These are phyloP conservation scores for Aphelenchoides besseyi DNA, from an alignment of 1,140 invertebrate genomes.

Conservation along the genomic window DNA sequence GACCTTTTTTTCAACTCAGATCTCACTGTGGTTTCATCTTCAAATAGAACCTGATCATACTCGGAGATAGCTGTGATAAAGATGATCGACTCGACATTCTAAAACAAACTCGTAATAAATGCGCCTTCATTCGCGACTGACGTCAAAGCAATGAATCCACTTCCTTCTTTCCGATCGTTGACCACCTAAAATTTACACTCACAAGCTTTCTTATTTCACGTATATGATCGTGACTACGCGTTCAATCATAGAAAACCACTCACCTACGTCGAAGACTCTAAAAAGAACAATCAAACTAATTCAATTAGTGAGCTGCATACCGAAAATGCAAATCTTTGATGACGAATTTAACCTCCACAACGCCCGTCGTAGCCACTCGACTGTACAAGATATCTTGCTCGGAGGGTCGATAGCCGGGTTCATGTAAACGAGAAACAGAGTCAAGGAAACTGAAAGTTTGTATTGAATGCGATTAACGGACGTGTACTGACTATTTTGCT, in stretches of 20 bases:
- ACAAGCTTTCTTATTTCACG: conserved; percentile 27
- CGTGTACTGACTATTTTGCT: conserved; percentile 58
- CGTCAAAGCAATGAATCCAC: conserved; percentile 64
- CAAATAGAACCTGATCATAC: conserved; percentile 64
- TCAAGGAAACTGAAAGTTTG: conserved; percentile 77
- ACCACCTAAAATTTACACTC: conserved; percentile 45
- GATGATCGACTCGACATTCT: conserved; percentile 64
- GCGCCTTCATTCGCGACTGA: conserved; percentile 58
- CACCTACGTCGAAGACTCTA: conserved; percentile 92
- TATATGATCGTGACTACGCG: conserved; percentile 64
- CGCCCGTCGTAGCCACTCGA: conserved; percentile 82
- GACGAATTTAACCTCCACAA: conserved; percentile 53
- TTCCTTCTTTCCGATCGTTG: conserved; percentile 64
- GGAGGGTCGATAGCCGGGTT: conserved; percentile 84
- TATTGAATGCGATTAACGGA: conserved; percentile 18
- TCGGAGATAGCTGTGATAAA: conserved; percentile 64
- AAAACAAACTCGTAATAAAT: conserved; percentile 43
- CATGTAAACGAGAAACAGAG: conserved; percentile 88
- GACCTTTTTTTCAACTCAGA: not conserved
- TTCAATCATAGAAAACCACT: conserved; percentile 63
- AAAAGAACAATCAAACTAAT: conserved; percentile 34
- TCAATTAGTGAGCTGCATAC: conserved; percentile 11
- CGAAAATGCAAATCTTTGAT: conserved; percentile 48
- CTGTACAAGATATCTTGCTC: conserved; percentile 94
- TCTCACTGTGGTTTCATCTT: conserved; percentile 58